A percentile compares a stretch with the other conserved stretches of the same genome.
phyloP scores from a whole-genome alignment of 2,113 vertebrate species.

The Myotis brandtii region DNA sequence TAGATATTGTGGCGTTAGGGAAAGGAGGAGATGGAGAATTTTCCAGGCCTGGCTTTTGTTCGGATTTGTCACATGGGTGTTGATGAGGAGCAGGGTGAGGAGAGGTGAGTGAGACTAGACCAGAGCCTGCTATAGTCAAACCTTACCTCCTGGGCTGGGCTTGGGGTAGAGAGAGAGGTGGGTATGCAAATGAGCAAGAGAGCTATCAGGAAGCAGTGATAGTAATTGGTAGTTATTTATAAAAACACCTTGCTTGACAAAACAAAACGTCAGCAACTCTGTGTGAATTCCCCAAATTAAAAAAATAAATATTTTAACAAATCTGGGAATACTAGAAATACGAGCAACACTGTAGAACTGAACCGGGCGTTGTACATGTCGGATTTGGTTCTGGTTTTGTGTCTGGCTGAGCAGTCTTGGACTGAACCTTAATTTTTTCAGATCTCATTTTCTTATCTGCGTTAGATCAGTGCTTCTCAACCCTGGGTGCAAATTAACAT shows the following conservation, averaged over 20 bases:
- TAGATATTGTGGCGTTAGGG: neutral
- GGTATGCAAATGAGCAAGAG: neutral
- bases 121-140: neutral
- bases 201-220: neutral
- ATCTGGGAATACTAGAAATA: neutral
- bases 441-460: neutral
- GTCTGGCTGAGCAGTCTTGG: neutral
- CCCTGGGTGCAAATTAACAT: neutral
- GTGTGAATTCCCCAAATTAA: neutral
- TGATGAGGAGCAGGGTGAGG: neutral
- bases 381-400: neutral
- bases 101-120: neutral
- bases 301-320: neutral
- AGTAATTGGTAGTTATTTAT: conserved; percentile 20
- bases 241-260: neutral
- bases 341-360: neutral
- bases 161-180: neutral
- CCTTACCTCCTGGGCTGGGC: neutral
- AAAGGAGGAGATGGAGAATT: neutral
- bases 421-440: neutral
- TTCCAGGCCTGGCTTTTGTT: neutral
- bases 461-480: neutral
- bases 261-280: neutral
- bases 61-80: neutral
- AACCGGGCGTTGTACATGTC: neutral